A percentile compares a stretch with the other conserved stretches of the same genome.
These are phyloP conservation scores for Hydropotes inermis DNA, from an alignment of 2,113 vertebrate species.

Conservation along the genomic window DNA sequence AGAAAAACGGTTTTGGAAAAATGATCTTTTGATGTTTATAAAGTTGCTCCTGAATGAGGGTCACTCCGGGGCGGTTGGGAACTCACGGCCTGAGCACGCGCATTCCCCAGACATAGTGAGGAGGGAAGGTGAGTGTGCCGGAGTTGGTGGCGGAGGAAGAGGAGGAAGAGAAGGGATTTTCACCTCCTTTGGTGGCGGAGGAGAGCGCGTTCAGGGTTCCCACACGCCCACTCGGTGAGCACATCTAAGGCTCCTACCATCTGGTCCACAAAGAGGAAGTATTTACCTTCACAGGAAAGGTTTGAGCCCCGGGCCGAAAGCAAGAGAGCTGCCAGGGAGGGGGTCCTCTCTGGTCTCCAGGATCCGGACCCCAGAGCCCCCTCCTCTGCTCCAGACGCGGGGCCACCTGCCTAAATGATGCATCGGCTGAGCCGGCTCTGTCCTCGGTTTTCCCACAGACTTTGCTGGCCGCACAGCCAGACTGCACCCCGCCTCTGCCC, in stretches of 20 bases:
- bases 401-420: fast-evolving
- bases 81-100: not conserved
- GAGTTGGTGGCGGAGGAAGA: not conserved
- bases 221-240: fast-evolving
- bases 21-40: not conserved
- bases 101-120: not conserved
- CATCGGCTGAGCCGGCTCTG: fast-evolving
- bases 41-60: not conserved
- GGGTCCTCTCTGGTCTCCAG: not conserved
- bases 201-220: not conserved
- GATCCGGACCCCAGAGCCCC: not conserved
- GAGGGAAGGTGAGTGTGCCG: not conserved
- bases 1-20: not conserved
- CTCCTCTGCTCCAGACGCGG: fast-evolving
- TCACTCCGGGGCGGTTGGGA: not conserved
- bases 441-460: fast-evolving
- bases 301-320: not conserved
- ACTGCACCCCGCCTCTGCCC: not conserved
- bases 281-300: not conserved
- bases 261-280: not conserved
- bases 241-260: not conserved
- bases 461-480: not conserved
- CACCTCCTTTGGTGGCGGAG: not conserved
- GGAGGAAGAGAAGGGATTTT: not conserved
- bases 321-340: not conserved